These are phyloP conservation scores for Seira ritae DNA, from an alignment of 2,888 invertebrate genomes.

Conservation along the genomic window DNA sequence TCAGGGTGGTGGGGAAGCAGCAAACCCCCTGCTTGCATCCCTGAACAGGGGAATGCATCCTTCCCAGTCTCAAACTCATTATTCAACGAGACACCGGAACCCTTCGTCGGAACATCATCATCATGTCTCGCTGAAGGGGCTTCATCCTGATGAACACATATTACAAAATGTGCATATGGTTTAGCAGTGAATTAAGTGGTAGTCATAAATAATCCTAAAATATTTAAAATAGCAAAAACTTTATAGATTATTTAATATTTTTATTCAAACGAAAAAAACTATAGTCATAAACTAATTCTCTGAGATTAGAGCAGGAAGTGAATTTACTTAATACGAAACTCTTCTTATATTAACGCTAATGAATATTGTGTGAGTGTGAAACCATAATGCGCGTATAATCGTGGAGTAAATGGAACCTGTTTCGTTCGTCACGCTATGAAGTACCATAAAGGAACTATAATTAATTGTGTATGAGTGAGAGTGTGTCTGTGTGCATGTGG, in stretches of 20 bases:
- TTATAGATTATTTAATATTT: constrained; percentile 36
- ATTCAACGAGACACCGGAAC: constrained; percentile 68
- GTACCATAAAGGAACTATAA: background rate
- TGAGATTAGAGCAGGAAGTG: constrained; percentile 43
- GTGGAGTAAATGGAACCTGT: background rate
- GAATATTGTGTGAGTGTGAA: too few species aligned
- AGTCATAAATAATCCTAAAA: constrained; percentile 40
- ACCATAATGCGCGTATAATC: too few species aligned
- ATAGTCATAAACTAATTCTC: constrained; percentile 47
- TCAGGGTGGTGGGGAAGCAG: constrained; percentile 70
- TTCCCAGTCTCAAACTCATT: constrained; percentile 59
- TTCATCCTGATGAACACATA: constrained; percentile 73
- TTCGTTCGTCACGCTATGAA: constrained; percentile 5
- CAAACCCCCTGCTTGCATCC: constrained; percentile 69
- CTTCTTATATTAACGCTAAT: too few species aligned
- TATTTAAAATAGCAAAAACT: background rate
- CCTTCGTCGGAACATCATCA: constrained; percentile 71
- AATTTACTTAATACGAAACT: background rate
- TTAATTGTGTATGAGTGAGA: constrained; percentile 23
- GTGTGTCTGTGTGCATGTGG: background rate
- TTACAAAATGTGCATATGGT: constrained; percentile 74
- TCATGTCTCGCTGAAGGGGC: constrained; percentile 72
- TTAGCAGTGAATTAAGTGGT: constrained; percentile 65
- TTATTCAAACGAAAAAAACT: constrained; percentile 32
- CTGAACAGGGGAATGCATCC: constrained; percentile 68